Evolutionary conservation across 2,113 vertebrate species (phyloP), one percentile per base, ranked within the genome.

Genomic region (Oncorhynchus keta): DNA sequence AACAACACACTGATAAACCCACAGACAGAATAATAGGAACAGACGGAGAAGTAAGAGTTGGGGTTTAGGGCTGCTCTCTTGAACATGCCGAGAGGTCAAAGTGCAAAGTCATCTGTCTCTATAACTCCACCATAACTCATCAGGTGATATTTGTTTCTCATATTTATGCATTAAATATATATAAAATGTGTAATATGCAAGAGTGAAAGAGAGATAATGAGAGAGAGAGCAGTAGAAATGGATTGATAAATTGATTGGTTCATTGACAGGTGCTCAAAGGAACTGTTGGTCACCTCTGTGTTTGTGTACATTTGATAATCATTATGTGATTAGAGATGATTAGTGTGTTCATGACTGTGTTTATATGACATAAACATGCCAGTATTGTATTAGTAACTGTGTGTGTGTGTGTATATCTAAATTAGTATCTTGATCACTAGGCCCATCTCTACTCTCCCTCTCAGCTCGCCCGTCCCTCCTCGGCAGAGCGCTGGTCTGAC

Each of bases 401-500:
- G 32, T 74, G 77, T 49, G 77, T 49, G 62, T 69, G 64, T 59
- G 35, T 45, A 11, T 74, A 8, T 70, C 6, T 80, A 9, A 73
- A 51, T 11, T 14, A 45, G 28, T 79, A 61, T 75, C n/a, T 76
- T 45, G 39, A 45, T 45, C 9, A 45, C 39, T 45, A 45, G 39
- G 57, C 57, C 16, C 16, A 28, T 12, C 64, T 61, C 55, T 39
- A 12, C 16, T 11, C 45, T 49, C 70, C 39, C 39, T 51, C 84
- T 91, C 90, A 94, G 83, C 90, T 96, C 80, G 93, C 73, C 0
- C 93, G 86, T n/a, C 92, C 97, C 89, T 99, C 97, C 84, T 99
- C 97, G 0, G 95, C 93, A 0, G 97, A 99, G 79, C 97, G 97
- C 20, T 97, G 97, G 91, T 99, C 97, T 0, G 97, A 99, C 89